Evolutionary conservation across 2,888 invertebrate species (phyloP), one percentile per base, ranked within the genome.

Genomic region (Drosophila fulvimacula): DNA sequence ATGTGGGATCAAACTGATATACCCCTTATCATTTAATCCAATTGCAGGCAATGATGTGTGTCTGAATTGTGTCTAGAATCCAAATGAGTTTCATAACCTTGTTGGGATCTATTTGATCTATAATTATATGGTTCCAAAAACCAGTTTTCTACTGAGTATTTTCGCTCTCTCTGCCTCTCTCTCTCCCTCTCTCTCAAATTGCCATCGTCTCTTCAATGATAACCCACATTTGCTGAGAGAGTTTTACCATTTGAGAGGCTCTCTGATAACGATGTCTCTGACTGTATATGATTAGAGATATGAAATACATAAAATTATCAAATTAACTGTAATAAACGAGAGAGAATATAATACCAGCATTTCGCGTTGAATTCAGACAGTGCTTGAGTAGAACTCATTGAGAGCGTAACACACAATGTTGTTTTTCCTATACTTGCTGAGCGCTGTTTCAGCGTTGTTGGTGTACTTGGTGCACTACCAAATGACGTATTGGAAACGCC

Each of bases 401-500:
- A 11, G 5, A 46, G 34, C 36, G 19, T 10, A 55, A 10, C 48
- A 13, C 19, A 30, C 38, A 64, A 81, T 81, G 80, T 19, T 63
- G 1, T 17, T 79, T 9, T 1, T 85, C 1, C 38, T 85, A 15
- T 81, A 81, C 13, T 32, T 85, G 38, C n/a, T 81, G 17, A 41
- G 63, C 15, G 64, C 66, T 10, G 21, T 79, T 7, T 41, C 64
- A n/a, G 76, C 85, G 21, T 36, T 85, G 6, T 7, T 67, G 7
- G 72, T 53, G 9, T 82, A 69, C 46, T 0, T 64, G 0, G 1
- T 72, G n/a, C 64, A 68, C 15, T 32, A 64, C 11, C 71, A 69
- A 7, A 32, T 61, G n/a, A 79, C 36, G 17, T 81, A 85, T 55
- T 81, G 85, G 80, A 75, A 44, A 6, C 62, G 51, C 30, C 71